phyloP scores from a whole-genome alignment of 2,797 vertebrate genomes.

The Cryptoprocta ferox region DNA sequence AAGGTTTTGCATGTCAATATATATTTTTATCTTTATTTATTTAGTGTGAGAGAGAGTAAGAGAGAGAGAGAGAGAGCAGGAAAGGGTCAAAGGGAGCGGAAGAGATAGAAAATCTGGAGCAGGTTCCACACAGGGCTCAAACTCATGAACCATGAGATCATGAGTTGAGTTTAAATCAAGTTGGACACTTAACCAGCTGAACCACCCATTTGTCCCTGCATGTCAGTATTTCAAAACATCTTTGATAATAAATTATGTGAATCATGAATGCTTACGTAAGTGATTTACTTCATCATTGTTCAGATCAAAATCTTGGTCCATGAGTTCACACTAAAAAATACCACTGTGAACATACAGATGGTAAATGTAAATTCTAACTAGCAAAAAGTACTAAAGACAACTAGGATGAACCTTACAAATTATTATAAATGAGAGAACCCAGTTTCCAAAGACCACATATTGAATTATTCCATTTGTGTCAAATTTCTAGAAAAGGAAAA shows the following conservation, averaged over 20 bases:
- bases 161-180: too few species aligned
- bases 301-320: not conserved
- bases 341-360: not conserved
- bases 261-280: not conserved
- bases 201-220: too few species aligned
- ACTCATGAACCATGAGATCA: too few species aligned
- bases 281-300: not conserved
- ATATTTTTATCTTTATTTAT: too few species aligned
- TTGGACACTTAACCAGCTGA: too few species aligned
- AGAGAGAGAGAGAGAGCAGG: too few species aligned
- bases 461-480: not conserved
- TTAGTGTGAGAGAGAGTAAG: too few species aligned
- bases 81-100: too few species aligned
- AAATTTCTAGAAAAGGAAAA: not conserved
- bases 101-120: too few species aligned
- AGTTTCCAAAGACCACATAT: not conserved
- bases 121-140: too few species aligned
- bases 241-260: not conserved
- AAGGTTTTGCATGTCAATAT: not conserved
- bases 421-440: not conserved
- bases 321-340: not conserved
- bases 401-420: too few species aligned
- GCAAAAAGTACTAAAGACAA: too few species aligned
- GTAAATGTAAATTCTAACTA: not conserved
- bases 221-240: not conserved